These are phyloP conservation scores for Chondrilla cf. caribensis DNA, from an alignment of 37 sponge, comb jelly and placozoan genomes.

Conservation along the genomic window DNA sequence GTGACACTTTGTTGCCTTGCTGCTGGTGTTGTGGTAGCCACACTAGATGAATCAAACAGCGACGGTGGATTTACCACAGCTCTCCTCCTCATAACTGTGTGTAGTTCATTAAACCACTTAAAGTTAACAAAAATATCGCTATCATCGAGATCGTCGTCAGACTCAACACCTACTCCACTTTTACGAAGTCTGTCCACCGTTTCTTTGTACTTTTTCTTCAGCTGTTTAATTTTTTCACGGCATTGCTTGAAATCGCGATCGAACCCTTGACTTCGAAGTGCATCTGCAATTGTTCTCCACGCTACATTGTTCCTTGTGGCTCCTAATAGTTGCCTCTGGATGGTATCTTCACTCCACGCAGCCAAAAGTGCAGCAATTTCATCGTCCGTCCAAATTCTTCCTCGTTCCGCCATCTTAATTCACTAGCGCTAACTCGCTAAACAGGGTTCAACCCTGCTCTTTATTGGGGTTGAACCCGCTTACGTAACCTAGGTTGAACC, in stretches of 20 bases:
- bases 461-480: neutral
- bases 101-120: neutral
- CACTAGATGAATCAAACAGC: neutral
- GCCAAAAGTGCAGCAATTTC: conserved; percentile 16
- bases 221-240: conserved; percentile 10
- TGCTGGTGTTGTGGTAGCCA: neutral
- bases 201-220: conserved; percentile 29
- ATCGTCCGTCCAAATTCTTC: conserved; percentile 13
- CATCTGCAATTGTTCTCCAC: neutral
- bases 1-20: too few relatives aligned
- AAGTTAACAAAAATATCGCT: neutral
- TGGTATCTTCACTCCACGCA: conserved; percentile 1
- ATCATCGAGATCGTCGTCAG: neutral
- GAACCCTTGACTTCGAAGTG: neutral
- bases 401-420: conserved; percentile 18
- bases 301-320: neutral
- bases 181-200: conserved; percentile 5
- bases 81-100: neutral
- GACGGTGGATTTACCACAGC: neutral
- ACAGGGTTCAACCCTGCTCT: neutral
- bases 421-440: neutral
- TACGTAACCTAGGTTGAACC: conserved; percentile 15
- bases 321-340: conserved; percentile 1
- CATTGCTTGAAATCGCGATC: conserved; percentile 12
- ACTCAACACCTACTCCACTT: conserved; percentile 12